A percentile compares a stretch with the other conserved stretches of the same genome.
Evolutionary conservation across 1,140 invertebrate species (phyloP).

Genomic region (Drosophila bocqueti): DNA sequence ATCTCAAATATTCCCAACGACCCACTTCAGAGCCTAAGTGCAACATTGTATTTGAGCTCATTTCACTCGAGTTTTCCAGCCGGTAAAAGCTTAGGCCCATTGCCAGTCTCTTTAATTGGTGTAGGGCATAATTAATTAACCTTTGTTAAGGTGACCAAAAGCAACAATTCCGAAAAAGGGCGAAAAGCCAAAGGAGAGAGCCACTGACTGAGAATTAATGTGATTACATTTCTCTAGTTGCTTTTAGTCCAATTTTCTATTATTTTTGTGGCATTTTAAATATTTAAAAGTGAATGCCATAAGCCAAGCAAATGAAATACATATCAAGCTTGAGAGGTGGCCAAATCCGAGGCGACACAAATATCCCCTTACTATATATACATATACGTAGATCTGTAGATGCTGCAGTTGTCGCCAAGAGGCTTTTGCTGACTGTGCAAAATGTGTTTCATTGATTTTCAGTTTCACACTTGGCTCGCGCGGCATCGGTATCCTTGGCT

Average conservation of each 20-base stretch:
- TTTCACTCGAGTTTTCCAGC: conserved; percentile 20
- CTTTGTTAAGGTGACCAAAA: conserved; percentile 62
- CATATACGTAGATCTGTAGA: neutral
- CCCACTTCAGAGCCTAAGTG: conserved; percentile 1
- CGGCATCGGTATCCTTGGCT: conserved; percentile 47
- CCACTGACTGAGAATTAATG: conserved; percentile 57
- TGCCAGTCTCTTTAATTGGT: conserved; percentile 54
- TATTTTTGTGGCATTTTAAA: conserved; percentile 56
- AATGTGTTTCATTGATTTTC: conserved; percentile 75
- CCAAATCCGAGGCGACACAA: conserved; percentile 21
- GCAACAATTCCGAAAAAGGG: conserved; percentile 32
- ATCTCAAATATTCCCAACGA: conserved; percentile 4
- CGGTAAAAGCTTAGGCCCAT: conserved; percentile 52
- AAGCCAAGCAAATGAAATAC: conserved; percentile 52
- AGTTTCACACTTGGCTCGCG: conserved; percentile 43
- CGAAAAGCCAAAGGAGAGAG: conserved; percentile 22
- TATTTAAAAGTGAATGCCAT: conserved; percentile 60
- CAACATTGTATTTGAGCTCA: conserved; percentile 9
- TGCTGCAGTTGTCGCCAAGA: conserved; percentile 56
- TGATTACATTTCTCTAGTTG: conserved; percentile 56
- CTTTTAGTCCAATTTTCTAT: conserved; percentile 25
- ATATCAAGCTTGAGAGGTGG: conserved; percentile 39
- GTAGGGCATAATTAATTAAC: conserved; percentile 72
- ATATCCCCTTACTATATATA: neutral
- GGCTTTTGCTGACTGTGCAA: conserved; percentile 59